Conservation (phyloP, 1,140 invertebrate species). For the Hylyphantes graminicola region DNA sequence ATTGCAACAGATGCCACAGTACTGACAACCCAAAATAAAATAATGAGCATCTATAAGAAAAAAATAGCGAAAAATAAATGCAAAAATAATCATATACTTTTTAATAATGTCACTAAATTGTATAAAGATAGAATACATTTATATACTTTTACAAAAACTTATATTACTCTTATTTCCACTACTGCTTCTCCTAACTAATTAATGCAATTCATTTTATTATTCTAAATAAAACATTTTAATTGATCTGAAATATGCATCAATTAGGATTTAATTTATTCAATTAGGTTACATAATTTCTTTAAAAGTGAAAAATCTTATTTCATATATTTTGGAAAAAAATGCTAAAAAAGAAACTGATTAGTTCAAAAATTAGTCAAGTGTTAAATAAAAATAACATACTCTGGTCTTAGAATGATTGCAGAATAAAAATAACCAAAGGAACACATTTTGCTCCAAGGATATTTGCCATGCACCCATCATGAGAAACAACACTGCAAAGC, state of each 20-base stretch:
- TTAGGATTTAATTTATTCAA: no score
- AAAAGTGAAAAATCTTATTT: no score
- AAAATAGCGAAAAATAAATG: no score
- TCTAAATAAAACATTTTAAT: background rate
- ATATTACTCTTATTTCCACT: background rate
- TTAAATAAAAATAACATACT: slow-evolving; percentile 1
- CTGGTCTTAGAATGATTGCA: slow-evolving; percentile 1
- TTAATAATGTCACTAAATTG: background rate
- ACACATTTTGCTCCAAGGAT: slow-evolving; percentile 5
- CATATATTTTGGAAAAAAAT: no score
- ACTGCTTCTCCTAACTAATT: background rate
- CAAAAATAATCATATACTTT: slow-evolving; percentile 1
- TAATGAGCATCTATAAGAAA: slow-evolving; percentile 45
- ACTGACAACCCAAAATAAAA: slow-evolving; percentile 47
- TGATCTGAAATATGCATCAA: background rate
- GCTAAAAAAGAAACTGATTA: background rate
- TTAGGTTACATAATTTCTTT: no score
- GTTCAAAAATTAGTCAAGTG: background rate
- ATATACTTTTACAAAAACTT: background rate
- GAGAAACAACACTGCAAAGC: background rate
- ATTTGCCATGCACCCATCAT: slow-evolving; percentile 13
- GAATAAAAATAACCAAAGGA: slow-evolving; percentile 19
- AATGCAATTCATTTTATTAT: background rate
- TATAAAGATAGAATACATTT: no score
- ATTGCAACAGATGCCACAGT: slow-evolving; percentile 30